These are phyloP conservation scores for Ptilodon capucinus DNA, from an alignment of 2,888 invertebrate genomes.

Conservation along the genomic window DNA sequence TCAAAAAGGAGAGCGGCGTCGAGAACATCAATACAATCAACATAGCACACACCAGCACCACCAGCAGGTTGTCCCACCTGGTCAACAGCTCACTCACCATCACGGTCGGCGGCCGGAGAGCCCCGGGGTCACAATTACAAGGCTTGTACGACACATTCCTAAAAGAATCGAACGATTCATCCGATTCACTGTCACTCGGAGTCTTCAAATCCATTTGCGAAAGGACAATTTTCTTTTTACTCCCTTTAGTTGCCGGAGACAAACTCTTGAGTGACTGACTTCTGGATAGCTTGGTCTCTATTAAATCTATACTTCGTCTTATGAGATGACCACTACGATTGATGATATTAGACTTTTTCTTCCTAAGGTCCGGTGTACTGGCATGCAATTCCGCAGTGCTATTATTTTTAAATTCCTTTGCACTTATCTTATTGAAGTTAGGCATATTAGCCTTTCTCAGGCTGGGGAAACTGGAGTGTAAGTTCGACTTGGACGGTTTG, in stretches of 20 bases:
- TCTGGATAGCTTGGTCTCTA: not conserved
- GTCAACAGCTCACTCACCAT: slow-evolving; percentile 3
- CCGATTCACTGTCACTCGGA: too few relatives aligned
- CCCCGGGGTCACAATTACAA: slow-evolving; percentile 5
- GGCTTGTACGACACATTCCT: not conserved
- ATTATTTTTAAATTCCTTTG: too few relatives aligned
- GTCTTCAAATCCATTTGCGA: not conserved
- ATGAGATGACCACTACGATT: not conserved
- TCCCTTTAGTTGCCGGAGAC: not conserved
- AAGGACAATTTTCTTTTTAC: not conserved
- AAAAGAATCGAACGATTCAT: slow-evolving; percentile 1
- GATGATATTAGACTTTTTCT: not conserved
- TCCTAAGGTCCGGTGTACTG: not conserved
- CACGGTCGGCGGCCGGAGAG: not conserved
- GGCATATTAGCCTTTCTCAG: not conserved
- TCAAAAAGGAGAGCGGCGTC: slow-evolving; percentile 35
- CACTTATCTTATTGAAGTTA: not conserved
- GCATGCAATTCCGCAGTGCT: not conserved
- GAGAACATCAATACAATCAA: slow-evolving; percentile 42
- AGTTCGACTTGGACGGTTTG: not conserved
- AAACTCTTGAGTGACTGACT: slow-evolving; percentile 1
- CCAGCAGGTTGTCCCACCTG: slow-evolving; percentile 41
- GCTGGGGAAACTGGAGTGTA: not conserved
- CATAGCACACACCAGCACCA: slow-evolving; percentile 40
- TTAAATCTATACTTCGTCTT: not conserved